Evolutionary conservation across 2,888 invertebrate species (phyloP).

Genomic region (Sesamia inferens): DNA sequence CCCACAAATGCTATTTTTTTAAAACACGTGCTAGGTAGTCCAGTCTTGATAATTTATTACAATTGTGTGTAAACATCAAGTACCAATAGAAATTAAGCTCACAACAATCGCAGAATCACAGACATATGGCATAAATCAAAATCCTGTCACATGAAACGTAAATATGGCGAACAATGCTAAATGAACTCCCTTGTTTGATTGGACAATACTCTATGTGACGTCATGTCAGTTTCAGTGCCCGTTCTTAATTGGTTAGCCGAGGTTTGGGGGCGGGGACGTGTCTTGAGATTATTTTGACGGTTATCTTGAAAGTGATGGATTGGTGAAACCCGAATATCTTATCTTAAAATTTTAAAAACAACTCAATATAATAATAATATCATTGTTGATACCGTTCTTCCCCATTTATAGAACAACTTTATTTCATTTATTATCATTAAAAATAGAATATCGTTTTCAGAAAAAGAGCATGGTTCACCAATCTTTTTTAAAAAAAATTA

Average conservation of each 20-base stretch:
- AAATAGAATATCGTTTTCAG: too few species aligned
- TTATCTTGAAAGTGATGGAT: background rate
- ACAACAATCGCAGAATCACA: conserved; percentile 37
- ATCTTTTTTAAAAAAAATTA: too few species aligned
- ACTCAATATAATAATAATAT: background rate
- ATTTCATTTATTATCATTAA: background rate
- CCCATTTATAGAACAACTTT: background rate
- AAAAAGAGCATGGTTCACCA: background rate
- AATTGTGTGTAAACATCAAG: background rate
- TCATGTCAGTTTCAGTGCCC: conserved; percentile 38
- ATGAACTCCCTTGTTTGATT: conserved; percentile 60
- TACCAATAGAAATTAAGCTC: conserved; percentile 23
- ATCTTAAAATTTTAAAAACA: too few species aligned
- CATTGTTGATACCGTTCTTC: too few species aligned
- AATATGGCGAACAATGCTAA: conserved; percentile 57
- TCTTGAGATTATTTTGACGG: conserved; percentile 29
- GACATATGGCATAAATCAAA: conserved; percentile 45
- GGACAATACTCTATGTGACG: conserved; percentile 47
- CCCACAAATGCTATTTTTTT: too few species aligned
- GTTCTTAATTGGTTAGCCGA: conserved; percentile 52
- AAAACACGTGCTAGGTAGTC: too few species aligned
- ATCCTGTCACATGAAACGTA: conserved; percentile 50
- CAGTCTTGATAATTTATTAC: too few species aligned
- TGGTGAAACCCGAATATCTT: background rate
- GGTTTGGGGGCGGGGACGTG: background rate